Conservation (phyloP, 2,797 vertebrate species). For the Trachops cirrhosus region DNA sequence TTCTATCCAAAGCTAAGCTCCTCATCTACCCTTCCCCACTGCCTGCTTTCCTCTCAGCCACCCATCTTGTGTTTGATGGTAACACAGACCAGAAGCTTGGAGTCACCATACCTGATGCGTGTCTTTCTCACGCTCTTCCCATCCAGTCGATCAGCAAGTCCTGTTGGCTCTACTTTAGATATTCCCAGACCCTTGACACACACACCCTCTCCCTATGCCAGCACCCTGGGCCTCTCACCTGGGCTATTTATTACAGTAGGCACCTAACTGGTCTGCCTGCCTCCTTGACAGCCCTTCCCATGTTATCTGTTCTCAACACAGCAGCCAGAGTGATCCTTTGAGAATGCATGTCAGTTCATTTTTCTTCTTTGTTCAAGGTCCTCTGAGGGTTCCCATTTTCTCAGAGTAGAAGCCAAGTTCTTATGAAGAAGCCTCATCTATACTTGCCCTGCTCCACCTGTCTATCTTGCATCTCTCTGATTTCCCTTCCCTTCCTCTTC, state of each 20-base stretch:
- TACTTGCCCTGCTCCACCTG: not conserved
- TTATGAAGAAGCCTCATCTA: not conserved
- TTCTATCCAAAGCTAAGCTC: not conserved
- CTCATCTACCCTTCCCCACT: not conserved
- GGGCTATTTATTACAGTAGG: not conserved
- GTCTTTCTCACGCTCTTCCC: not conserved
- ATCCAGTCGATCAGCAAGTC: not conserved
- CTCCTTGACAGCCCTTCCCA: not conserved
- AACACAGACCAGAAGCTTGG: not conserved
- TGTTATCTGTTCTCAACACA: not conserved
- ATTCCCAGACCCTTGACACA: not conserved
- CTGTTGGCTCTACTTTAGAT: not conserved
- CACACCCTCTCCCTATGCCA: not conserved
- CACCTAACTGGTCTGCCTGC: not conserved
- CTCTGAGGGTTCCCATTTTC: not conserved
- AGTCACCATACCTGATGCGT: not conserved
- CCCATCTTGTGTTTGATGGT: rapidly evolving
- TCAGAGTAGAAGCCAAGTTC: not conserved
- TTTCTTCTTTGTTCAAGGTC: not conserved
- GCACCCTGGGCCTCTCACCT: not conserved
- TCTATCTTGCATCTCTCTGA: not conserved
- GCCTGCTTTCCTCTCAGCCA: too few species aligned
- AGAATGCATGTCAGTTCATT: not conserved
- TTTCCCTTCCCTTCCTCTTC: not conserved
- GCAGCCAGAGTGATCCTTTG: not conserved